Base-by-base conservation (phyloP, 35 echinoderm and acorn worm genomes). In the Lytechinus variegatus region DNA sequence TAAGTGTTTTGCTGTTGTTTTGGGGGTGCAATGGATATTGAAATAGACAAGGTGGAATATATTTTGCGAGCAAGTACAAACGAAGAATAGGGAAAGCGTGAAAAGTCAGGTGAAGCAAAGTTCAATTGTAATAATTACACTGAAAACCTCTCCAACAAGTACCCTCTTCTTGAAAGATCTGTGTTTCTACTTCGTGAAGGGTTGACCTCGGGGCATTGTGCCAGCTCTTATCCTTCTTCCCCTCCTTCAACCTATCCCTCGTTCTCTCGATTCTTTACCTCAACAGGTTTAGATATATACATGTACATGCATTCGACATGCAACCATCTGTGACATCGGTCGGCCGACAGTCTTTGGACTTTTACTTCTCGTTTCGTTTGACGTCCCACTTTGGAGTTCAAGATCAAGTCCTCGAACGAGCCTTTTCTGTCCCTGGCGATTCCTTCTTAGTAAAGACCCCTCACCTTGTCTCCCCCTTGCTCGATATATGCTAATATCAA, bases 351-450 rank as follows among this genome's bases (percentile, higher is more conserved):
- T 79, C 66, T 79, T 6, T 19, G 66, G 66, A 16, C 66, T 79
- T 44, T 58, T 79, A 16, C 66, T 21, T 79, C 66, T 79, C 66
- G n/a, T 24, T 79, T 79, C 21, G 66, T 79, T 79, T 79, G 66
- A 79, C 66, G n/a, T 79, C 66, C 66, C n/a, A 79, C 66, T 79
- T 79, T 24, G n/a, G 66, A 79, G 66, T 79, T 79, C 66, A 79
- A 79, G 66, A 79, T 79, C 66, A 79, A 79, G 66, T 24, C 66
- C 66, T 79, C 14, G 6, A 79, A 79, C 19, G 0, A n/a, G 13
- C 19, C 66, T 24, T 79, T 79, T 79, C 66, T n/a, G 21, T 79
- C 66, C 66, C 66, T 19, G 21, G 66, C 19, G 66, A 24, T 79
- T 79, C 66, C 3, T 79, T 79, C 66, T 79, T 8, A 24, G 66